phyloP scores from a whole-genome alignment of 2,113 vertebrate species.

The Gavia stellata region DNA sequence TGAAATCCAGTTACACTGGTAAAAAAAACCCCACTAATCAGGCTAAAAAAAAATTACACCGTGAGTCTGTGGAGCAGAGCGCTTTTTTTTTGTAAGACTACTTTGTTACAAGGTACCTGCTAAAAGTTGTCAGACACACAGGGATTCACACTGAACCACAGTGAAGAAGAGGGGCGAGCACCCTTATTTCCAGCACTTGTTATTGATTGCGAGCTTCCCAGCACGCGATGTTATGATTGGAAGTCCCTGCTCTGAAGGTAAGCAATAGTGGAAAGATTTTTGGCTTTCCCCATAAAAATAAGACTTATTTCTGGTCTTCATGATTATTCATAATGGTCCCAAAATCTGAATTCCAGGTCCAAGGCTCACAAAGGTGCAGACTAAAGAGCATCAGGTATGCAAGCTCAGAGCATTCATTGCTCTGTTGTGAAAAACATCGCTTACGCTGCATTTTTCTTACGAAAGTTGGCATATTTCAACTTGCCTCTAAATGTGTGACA shows the following conservation, averaged over 20 bases:
- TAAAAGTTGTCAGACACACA: not conserved
- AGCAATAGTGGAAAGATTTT: not conserved
- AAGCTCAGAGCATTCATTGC: not conserved
- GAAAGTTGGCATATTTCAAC: not conserved
- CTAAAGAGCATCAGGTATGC: not conserved
- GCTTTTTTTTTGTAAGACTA: not conserved
- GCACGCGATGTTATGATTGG: not conserved
- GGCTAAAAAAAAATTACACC: not conserved
- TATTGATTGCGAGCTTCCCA: not conserved
- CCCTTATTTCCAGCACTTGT: not conserved
- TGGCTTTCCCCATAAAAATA: not conserved
- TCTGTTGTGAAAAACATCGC: not conserved
- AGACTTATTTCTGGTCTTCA: not conserved
- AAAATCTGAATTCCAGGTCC: not conserved
- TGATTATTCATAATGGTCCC: not conserved
- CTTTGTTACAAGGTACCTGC: not conserved
- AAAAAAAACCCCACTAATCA: not conserved
- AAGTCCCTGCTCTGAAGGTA: not conserved
- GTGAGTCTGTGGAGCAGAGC: not conserved
- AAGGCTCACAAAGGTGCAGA: not conserved
- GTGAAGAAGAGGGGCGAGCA: not conserved
- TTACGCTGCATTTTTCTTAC: fast-evolving
- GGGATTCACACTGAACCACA: not conserved
- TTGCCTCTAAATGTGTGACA: fast-evolving
- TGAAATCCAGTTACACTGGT: slow-evolving; percentile 6